Base-by-base conservation (phyloP, 2,797 vertebrate genomes). In the Pseudochromis fuscus region DNA sequence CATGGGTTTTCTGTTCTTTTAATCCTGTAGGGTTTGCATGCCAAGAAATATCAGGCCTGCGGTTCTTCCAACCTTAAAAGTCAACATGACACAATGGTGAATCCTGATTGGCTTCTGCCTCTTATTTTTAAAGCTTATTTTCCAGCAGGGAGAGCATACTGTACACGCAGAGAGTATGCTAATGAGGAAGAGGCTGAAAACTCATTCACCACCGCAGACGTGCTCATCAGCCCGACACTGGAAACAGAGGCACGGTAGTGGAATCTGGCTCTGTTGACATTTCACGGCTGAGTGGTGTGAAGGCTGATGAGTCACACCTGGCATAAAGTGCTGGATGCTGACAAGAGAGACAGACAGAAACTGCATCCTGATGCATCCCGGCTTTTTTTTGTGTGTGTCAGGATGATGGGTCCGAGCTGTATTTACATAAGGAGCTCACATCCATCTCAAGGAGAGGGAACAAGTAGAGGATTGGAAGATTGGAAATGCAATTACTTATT, bases 291-390 rank as follows among this genome's bases (percentile, higher is more conserved):
- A 88, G 77, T 50, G 84, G 81, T 53, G 84, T 71, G 87, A 88
- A 81, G 87, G 72, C 85, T 83, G 86, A 86, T 87, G 88, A 89
- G 82, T 90, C 89, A 84, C 82, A 74, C 80, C 83, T 80, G 81
- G 72, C 78, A 67, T 68, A 68, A 87, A 87, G 75, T 63, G 56
- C 72, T 75, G 55, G 40, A 44, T 1, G 60, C 52, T 5, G 18
- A 52, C 45, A 12, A 35, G 60, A 62, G 53, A 51, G n/a, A n/a
- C n/a, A n/a, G n/a, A n/a, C n/a, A 68, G 74, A 66, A 64, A 53
- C 57, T 1, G 68, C 68, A 53, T 71, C 72, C 79, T 64, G 63
- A 82, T 67, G 67, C 79, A 16, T 61, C 61, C 52, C 27, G n/a
- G 23, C 30, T 10, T 10, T 4, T 10, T 10, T 1, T 4, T 18